Evolutionary conservation across 2,113 vertebrate genomes (phyloP).

Genomic region (cat (Felis catus)): DNA sequence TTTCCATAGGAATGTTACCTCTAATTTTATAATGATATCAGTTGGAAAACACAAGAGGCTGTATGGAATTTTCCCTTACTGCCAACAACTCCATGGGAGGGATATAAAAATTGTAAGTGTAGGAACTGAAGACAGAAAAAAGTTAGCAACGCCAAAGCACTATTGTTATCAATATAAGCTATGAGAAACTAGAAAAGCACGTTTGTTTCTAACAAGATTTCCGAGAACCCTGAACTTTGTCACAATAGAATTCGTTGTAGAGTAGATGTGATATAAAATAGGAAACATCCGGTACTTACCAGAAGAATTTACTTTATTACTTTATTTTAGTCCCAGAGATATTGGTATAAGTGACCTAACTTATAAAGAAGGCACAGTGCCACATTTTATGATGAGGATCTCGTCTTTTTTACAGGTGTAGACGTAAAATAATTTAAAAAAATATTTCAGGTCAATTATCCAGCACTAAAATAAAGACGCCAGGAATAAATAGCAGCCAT

Average conservation of each 20-base stretch:
- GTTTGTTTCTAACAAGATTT: neutral
- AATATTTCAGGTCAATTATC: neutral
- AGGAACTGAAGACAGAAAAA: neutral
- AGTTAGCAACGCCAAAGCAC: neutral
- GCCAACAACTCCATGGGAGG: constrained; percentile 38
- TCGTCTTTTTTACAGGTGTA: neutral
- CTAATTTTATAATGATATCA: constrained; percentile 53
- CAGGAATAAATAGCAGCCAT: constrained; percentile 41
- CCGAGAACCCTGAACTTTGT: neutral
- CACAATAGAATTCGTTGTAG: neutral
- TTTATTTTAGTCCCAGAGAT: neutral
- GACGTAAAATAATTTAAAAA: neutral
- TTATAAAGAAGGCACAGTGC: neutral
- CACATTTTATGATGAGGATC: neutral
- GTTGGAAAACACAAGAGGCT: constrained; percentile 37
- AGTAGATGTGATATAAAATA: neutral
- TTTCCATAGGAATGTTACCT: constrained; percentile 36
- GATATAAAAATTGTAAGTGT: constrained; percentile 14
- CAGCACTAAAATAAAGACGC: constrained; percentile 11
- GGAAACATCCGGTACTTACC: neutral
- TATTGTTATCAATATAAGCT: neutral
- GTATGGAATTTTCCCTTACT: constrained; percentile 12
- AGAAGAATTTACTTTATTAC: neutral
- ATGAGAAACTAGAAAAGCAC: neutral
- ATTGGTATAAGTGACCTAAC: neutral